Conservation (phyloP, 2,797 vertebrate species). For the Halcyon leucocephala region DNA sequence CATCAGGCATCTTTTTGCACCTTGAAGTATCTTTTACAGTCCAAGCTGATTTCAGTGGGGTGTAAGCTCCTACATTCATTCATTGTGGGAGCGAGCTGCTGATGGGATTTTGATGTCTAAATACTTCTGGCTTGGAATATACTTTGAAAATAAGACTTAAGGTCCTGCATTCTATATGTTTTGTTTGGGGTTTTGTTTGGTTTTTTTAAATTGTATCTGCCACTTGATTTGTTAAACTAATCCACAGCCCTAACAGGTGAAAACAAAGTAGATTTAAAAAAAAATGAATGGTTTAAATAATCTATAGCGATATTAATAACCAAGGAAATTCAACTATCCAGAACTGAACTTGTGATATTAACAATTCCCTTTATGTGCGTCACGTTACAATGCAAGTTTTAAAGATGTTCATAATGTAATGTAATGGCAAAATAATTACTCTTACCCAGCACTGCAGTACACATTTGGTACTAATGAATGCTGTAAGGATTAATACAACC, state of each 20-base stretch:
- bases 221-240: not conserved
- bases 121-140: not conserved
- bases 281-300: not conserved
- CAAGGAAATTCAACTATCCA: not conserved
- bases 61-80: not conserved
- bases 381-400: not conserved
- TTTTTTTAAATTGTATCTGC: not conserved
- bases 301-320: not conserved
- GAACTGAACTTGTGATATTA: not conserved
- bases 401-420: not conserved
- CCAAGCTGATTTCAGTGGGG: not conserved
- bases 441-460: not conserved
- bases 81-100: not conserved
- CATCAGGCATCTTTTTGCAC: not conserved
- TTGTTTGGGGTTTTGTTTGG: not conserved
- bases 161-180: not conserved
- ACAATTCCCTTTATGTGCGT: not conserved
- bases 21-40: not conserved
- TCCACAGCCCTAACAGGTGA: not conserved
- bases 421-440: constrained; percentile 20
- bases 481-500: not conserved
- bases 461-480: not conserved
- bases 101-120: not conserved
- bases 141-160: not conserved
- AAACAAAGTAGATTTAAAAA: not conserved